Percentiles rank a stretch among this genome's conserved stretches.
Conservation (phyloP, 2,113 vertebrate genomes). For the Chrysemys picta region DNA sequence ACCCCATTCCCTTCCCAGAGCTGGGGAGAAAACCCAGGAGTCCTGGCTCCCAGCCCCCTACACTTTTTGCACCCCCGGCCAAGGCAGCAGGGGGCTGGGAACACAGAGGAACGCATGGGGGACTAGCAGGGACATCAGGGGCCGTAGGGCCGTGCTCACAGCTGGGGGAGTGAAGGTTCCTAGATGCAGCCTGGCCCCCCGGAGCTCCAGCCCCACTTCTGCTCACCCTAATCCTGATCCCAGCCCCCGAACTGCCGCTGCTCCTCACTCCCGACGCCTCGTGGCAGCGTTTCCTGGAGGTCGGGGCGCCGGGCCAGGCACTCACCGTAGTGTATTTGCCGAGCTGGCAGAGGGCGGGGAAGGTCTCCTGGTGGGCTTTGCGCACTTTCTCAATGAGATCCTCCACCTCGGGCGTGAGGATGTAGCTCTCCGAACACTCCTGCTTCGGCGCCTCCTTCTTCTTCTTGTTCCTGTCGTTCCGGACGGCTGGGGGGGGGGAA, state of each 20-base stretch:
- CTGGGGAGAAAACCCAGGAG: neutral
- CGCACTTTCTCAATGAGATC: conserved; percentile 96
- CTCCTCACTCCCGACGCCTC: neutral
- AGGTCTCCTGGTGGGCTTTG: conserved; percentile 97
- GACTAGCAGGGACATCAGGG: neutral
- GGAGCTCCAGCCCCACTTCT: neutral
- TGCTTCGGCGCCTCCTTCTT: conserved; percentile 95
- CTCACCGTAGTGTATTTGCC: conserved; percentile 99
- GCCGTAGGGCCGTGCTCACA: neutral
- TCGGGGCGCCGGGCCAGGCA: accelerated
- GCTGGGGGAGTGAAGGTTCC: neutral
- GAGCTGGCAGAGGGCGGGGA: conserved; percentile 97
- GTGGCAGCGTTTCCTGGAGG: accelerated
- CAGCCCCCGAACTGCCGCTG: too few relatives aligned
- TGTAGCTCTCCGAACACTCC: conserved; percentile 92
- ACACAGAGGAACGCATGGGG: too few relatives aligned
- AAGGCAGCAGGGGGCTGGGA: too few relatives aligned
- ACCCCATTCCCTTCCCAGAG: neutral
- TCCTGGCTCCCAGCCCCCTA: neutral
- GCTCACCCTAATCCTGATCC: too few relatives aligned
- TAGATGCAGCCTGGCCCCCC: neutral
- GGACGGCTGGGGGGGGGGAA: conserved; percentile 83
- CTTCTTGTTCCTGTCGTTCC: conserved; percentile 98
- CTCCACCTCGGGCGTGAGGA: conserved; percentile 93
- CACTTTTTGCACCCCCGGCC: too few relatives aligned